A percentile compares a stretch with the other conserved stretches of the same genome.
phyloP scores from a whole-genome alignment of 2,797 vertebrate species.

The Chelonia mydas region DNA sequence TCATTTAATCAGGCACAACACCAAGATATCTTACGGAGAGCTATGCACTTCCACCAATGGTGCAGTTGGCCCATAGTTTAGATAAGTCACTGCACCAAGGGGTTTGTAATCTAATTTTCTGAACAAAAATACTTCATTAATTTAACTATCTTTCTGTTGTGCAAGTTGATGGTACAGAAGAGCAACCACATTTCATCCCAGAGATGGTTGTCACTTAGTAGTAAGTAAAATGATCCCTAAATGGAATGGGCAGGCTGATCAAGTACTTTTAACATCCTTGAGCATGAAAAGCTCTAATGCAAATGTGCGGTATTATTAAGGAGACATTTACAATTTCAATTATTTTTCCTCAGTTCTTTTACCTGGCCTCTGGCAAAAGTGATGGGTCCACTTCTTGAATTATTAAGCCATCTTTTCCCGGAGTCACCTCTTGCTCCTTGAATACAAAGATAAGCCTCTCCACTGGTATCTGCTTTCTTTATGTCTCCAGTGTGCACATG shows the following conservation, averaged over 20 bases:
- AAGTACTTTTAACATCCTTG: not conserved
- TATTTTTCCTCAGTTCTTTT: constrained; percentile 17
- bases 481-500: constrained; percentile 69
- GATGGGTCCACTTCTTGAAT: constrained; percentile 31
- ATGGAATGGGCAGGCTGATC: not conserved
- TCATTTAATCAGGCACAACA: not conserved
- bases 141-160: not conserved
- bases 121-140: not conserved
- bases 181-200: fast-evolving
- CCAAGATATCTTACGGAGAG: not conserved
- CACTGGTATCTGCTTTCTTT: constrained; percentile 64
- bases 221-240: not conserved
- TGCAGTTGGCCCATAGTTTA: not conserved
- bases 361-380: constrained; percentile 75
- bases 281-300: not conserved
- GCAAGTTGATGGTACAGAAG: not conserved
- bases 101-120: not conserved
- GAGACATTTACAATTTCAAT: not conserved
- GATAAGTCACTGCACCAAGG: not conserved
- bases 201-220: not conserved
- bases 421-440: constrained; percentile 70
- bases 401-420: constrained; percentile 63
- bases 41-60: not conserved
- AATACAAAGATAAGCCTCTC: constrained; percentile 62
- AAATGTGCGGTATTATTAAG: not conserved